Evolutionary conservation across 2,113 vertebrate species (phyloP), one percentile per base, ranked within the genome.

Genomic region (Lasiurus cinereus): DNA sequence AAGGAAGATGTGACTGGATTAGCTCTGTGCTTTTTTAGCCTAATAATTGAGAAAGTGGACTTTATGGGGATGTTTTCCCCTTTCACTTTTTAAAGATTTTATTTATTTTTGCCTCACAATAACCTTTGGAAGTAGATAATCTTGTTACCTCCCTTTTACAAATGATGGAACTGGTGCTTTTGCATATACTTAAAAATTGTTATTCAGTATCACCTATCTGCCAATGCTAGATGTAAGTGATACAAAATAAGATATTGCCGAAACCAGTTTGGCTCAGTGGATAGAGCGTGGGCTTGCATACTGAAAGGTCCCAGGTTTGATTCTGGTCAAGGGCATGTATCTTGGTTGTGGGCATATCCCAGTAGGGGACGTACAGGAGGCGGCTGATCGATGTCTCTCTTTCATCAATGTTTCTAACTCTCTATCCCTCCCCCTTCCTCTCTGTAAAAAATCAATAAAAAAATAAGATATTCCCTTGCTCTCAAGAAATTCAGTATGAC

Each of bases 71-170:
- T 88, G 31, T 33, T 82, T 52, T 79, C 27, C n/a, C 29, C 16
- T 91, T 76, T 83, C 21, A 74, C 39, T 82, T 54, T 80, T 15
- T 5, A 16, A 39, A 39, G 5, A 39, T 39, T 76, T 46, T 43
- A 2, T 77, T 46, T 36, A 31, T 69, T 13, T 69, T 69, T 39
- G 31, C 43, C n/a, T 69, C 50, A 88, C 12, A 76, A 0, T 90
- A 76, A 31, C 22, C 6, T 56, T 94, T 7, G 69, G 36, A 80
- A 90, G 12, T 72, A 76, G n/a, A 62, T 79, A 62, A 80, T 92
- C 33, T 70, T 84, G 15, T 52, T 86, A 78, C 12, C 52, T 83
- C 33, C 18, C n/a, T 96, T 95, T 94, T 82, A 82, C 29, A 92
- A 77, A 16, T 90, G 33, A 76, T 91, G 43, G 95, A 67, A 91